phyloP scores from a whole-genome alignment of 2,797 vertebrate genomes.

The Columba guinea region DNA sequence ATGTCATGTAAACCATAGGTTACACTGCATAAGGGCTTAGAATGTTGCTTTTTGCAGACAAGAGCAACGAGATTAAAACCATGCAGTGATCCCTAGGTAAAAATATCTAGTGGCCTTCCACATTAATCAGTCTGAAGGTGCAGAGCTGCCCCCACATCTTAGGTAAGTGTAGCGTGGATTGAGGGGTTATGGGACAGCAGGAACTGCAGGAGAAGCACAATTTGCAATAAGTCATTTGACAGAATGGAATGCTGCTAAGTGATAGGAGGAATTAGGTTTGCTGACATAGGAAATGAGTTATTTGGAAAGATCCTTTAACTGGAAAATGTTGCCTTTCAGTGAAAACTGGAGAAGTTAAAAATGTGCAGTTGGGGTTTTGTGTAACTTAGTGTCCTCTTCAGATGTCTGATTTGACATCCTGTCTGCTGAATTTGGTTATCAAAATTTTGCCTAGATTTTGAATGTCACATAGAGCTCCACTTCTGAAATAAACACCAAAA shows the following conservation, averaged over 20 bases:
- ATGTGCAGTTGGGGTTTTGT: neutral
- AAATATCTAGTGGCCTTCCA: neutral
- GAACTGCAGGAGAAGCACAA: neutral
- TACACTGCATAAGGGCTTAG: neutral
- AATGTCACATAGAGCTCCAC: neutral
- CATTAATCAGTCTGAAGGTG: neutral
- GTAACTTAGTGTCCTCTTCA: neutral
- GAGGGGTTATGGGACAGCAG: neutral
- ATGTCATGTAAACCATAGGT: neutral
- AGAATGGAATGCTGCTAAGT: neutral
- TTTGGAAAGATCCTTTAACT: neutral
- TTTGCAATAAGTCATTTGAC: neutral
- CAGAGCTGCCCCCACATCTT: fast-evolving
- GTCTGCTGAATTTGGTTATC: neutral
- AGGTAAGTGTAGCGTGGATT: neutral
- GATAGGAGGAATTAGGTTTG: neutral
- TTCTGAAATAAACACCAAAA: neutral
- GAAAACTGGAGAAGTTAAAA: neutral
- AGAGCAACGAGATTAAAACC: neutral
- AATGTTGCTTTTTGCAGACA: neutral
- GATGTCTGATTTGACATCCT: neutral
- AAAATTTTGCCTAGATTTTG: neutral
- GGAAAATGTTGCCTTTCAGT: neutral
- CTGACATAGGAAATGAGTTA: neutral
- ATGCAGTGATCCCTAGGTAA: neutral